phyloP scores from a whole-genome alignment of 2,113 vertebrate genomes.

The Castor canadensis region DNA sequence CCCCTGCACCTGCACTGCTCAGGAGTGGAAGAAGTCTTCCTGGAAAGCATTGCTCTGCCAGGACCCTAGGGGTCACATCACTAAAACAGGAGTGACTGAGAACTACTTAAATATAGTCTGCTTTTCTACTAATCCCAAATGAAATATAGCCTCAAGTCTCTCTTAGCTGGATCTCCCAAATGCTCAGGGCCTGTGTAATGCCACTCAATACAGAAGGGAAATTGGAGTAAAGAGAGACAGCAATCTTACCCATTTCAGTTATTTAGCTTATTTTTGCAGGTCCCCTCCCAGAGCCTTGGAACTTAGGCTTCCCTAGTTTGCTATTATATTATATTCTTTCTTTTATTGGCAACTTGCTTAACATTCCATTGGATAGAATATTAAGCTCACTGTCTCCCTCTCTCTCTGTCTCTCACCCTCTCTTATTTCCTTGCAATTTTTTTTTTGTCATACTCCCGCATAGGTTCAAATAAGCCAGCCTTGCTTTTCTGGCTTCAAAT shows the following conservation, averaged over 20 bases:
- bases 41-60: background rate
- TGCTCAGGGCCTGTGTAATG: background rate
- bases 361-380: background rate
- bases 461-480: constrained; percentile 58
- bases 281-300: background rate
- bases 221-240: background rate
- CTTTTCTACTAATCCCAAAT: background rate
- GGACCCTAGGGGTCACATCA: background rate
- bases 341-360: constrained; percentile 16
- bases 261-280: background rate
- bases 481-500: constrained; percentile 61
- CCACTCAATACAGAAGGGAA: background rate
- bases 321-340: background rate
- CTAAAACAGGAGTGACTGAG: background rate
- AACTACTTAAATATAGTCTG: background rate
- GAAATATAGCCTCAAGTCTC: background rate
- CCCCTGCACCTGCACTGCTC: fast-evolving
- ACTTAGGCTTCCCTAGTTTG: constrained; percentile 8
- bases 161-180: background rate
- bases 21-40: background rate
- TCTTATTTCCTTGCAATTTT: background rate
- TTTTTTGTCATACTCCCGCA: background rate
- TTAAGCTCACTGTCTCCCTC: background rate
- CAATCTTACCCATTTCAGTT: background rate
- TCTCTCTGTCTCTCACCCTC: background rate